Evolutionary conservation across 2,888 invertebrate species (phyloP).

Genomic region (Dichetophora obliterata): DNA sequence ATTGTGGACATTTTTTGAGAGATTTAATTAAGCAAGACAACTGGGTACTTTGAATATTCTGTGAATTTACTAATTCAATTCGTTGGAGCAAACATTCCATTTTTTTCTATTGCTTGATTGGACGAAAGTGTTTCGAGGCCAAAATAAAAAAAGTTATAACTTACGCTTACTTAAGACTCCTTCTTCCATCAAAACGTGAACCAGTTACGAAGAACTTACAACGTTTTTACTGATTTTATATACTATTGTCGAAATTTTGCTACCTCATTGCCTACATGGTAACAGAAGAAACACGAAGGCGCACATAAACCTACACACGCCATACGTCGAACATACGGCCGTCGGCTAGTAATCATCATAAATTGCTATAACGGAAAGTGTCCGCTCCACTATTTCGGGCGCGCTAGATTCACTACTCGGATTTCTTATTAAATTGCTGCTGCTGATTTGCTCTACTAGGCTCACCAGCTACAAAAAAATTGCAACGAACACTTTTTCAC

Average conservation of each 20-base stretch:
- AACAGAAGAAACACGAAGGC: background rate
- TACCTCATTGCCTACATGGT: background rate
- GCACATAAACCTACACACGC: constrained; percentile 6
- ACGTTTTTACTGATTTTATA: background rate
- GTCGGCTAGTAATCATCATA: constrained; percentile 8
- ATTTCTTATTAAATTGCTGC: background rate
- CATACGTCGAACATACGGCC: background rate
- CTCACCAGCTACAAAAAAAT: background rate
- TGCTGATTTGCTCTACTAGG: background rate
- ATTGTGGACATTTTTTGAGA: too few relatives aligned
- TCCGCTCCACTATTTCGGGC: background rate
- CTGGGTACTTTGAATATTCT: too few relatives aligned
- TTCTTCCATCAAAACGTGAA: background rate
- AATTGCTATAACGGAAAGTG: background rate
- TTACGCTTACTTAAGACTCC: background rate
- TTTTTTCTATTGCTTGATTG: too few relatives aligned
- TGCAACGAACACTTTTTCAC: too few relatives aligned
- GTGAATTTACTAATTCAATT: too few relatives aligned
- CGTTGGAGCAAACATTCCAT: too few relatives aligned
- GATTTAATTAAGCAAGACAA: too few relatives aligned
- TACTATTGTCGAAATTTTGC: background rate
- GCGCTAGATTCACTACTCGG: background rate
- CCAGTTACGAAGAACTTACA: background rate
- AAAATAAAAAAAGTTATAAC: background rate
- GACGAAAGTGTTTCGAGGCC: background rate